These are phyloP conservation scores for Riparia riparia DNA, from an alignment of 2,113 vertebrate species.

Conservation along the genomic window DNA sequence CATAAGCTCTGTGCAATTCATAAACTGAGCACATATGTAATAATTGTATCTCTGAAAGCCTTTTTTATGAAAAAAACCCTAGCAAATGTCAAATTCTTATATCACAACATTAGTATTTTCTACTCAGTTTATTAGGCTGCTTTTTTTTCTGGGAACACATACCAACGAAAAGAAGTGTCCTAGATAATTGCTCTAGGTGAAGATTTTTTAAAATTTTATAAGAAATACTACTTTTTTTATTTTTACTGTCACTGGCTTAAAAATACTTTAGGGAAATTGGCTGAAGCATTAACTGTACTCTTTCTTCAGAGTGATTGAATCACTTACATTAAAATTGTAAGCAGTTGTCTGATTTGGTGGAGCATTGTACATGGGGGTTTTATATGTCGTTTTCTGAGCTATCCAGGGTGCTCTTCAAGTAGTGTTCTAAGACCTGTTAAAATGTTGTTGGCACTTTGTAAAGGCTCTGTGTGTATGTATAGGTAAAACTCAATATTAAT, in stretches of 20 bases:
- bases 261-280: background rate
- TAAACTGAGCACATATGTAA: background rate
- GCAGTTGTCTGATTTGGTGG: background rate
- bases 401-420: background rate
- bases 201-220: fast-evolving
- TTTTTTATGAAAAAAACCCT: background rate
- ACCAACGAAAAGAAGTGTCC: background rate
- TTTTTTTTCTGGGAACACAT: background rate
- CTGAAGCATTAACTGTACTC: background rate
- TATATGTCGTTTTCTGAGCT: background rate
- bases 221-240: background rate
- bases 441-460: background rate
- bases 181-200: background rate
- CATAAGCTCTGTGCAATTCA: background rate
- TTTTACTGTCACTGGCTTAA: background rate
- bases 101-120: background rate
- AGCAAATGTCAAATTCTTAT: background rate
- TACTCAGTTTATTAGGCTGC: background rate
- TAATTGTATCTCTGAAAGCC: background rate
- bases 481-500: background rate
- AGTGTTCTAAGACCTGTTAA: background rate
- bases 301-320: background rate
- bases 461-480: background rate
- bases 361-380: fast-evolving
- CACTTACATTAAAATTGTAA: background rate